Evolutionary conservation across 2,888 invertebrate genomes (phyloP).

Genomic region (Drosophila peninsularis): DNA sequence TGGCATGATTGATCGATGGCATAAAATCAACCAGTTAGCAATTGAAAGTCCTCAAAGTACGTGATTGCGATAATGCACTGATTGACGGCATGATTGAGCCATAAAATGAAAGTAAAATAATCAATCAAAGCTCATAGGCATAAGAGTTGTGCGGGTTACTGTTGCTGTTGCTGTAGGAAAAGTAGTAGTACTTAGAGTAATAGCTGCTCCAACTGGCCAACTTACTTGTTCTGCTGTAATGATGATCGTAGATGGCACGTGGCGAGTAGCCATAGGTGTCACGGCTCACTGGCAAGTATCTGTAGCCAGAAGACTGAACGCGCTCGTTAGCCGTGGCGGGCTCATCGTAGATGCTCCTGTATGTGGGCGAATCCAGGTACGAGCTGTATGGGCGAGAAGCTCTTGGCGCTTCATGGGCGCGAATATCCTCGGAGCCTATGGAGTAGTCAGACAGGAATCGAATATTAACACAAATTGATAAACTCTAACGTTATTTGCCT

Average conservation of each 20-base stretch:
- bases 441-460: background rate
- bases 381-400: slow-evolving; percentile 88
- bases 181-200: slow-evolving; percentile 13
- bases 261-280: slow-evolving; percentile 96
- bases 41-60: background rate
- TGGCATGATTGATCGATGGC: background rate
- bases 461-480: slow-evolving; percentile 9
- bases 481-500: slow-evolving; percentile 13
- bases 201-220: slow-evolving; percentile 69
- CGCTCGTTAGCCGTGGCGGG: slow-evolving; percentile 92
- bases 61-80: slow-evolving; percentile 35
- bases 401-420: slow-evolving; percentile 93
- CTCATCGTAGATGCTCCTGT: slow-evolving; percentile 95
- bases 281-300: slow-evolving; percentile 95
- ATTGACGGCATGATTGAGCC: slow-evolving; percentile 36
- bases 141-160: slow-evolving; percentile 51
- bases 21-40: background rate
- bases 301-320: slow-evolving; percentile 94
- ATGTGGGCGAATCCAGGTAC: slow-evolving; percentile 91
- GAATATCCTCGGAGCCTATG: slow-evolving; percentile 95
- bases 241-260: slow-evolving; percentile 93
- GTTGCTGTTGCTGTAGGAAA: slow-evolving; percentile 51
- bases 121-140: slow-evolving; percentile 27
- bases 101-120: slow-evolving; percentile 19
- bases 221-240: slow-evolving; percentile 95